These are phyloP conservation scores for Actinernus sp. DNA, from an alignment of 92 coral and sea anemone genomes.

Conservation along the genomic window DNA sequence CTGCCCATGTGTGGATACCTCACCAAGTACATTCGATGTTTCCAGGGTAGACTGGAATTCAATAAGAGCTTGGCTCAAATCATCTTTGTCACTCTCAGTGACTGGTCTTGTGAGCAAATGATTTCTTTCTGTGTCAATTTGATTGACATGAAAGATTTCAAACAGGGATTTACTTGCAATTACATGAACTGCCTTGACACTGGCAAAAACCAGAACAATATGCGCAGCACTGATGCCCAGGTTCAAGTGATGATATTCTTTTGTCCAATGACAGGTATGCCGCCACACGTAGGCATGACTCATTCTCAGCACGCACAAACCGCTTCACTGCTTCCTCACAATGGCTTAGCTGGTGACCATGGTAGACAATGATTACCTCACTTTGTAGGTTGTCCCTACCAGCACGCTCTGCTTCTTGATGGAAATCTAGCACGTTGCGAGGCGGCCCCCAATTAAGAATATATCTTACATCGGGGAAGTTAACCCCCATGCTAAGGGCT, in stretches of 20 bases:
- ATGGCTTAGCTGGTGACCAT: constrained; percentile 38
- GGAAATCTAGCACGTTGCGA: constrained; percentile 34
- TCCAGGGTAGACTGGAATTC: constrained; percentile 13
- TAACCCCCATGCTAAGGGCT: no score
- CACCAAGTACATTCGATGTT: neutral
- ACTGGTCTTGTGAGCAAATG: constrained; percentile 29
- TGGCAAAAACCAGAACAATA: constrained; percentile 12
- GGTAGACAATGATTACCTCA: constrained; percentile 8
- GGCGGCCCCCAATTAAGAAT: constrained; percentile 44
- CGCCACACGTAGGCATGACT: constrained; percentile 27
- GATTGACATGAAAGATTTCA: no score
- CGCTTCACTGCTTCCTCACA: constrained; percentile 23
- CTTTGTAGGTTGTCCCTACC: constrained; percentile 22
- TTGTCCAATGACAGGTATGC: constrained; percentile 13
- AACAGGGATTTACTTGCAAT: no score
- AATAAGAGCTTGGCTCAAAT: constrained; percentile 16
- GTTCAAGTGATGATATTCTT: constrained; percentile 9
- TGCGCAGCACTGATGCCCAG: constrained; percentile 21
- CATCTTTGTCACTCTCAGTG: constrained; percentile 5
- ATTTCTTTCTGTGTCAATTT: neutral
- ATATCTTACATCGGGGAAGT: no score
- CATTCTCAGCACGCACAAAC: constrained; percentile 19
- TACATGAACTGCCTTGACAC: no score
- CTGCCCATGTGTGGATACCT: constrained; percentile 16
- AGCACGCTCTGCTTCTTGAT: no score